A percentile compares a stretch with the other conserved stretches of the same genome.
phyloP scores from a whole-genome alignment of 2,113 vertebrate genomes.

The Tyrannus savana region DNA sequence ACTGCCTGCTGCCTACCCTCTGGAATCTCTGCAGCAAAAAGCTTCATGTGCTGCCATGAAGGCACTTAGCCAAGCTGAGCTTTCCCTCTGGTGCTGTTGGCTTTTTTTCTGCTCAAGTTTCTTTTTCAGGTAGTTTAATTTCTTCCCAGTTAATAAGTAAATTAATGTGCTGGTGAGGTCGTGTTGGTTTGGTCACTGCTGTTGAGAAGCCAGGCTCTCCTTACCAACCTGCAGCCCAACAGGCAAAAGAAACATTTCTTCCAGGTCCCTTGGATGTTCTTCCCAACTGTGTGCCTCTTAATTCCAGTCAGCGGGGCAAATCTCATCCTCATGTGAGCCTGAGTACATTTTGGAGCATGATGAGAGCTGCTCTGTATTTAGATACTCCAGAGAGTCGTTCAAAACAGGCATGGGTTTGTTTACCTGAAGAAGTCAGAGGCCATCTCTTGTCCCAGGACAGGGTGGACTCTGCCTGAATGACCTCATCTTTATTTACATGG shows the following conservation, averaged over 20 bases:
- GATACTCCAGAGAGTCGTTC: neutral
- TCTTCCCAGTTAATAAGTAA: neutral
- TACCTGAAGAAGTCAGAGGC: neutral
- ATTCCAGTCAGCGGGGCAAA: neutral
- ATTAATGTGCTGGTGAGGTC: neutral
- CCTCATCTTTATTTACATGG: neutral
- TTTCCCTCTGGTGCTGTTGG: neutral
- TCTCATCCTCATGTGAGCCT: neutral
- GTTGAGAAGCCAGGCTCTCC: neutral
- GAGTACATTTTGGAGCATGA: neutral
- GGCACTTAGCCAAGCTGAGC: neutral
- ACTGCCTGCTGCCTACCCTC: neutral
- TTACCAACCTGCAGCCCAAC: neutral
- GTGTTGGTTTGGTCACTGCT: neutral
- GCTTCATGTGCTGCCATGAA: rapidly evolving
- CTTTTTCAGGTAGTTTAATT: neutral
- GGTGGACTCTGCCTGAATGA: neutral
- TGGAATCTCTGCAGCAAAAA: neutral
- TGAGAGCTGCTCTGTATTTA: neutral
- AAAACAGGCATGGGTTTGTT: neutral
- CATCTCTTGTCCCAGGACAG: neutral
- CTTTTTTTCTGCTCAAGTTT: neutral
- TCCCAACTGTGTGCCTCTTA: neutral
- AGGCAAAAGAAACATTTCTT: neutral
- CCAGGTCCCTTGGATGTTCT: neutral